Evolutionary conservation across 2,797 vertebrate genomes (phyloP).

Genomic region (Pseudochirops cupreus): DNA sequence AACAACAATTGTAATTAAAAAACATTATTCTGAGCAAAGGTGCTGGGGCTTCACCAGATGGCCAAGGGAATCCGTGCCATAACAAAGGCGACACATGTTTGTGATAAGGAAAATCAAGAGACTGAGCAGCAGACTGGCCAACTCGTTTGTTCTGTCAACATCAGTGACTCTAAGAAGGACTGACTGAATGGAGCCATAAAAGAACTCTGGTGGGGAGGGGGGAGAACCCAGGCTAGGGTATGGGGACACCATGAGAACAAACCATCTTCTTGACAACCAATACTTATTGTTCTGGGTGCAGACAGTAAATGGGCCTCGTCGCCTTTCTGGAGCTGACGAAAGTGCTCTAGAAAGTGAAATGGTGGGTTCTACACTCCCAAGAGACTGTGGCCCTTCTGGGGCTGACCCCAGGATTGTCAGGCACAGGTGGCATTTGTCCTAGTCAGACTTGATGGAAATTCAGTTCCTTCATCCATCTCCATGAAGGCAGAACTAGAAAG

Average conservation of each 20-base stretch:
- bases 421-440: not conserved
- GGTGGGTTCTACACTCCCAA: constrained; percentile 84
- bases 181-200: not conserved
- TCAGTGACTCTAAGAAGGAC: not conserved
- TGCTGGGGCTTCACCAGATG: not conserved
- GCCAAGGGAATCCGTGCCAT: not conserved
- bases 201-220: accelerated
- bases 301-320: constrained; percentile 87
- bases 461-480: not conserved
- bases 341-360: constrained; percentile 90
- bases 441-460: not conserved
- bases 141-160: not conserved
- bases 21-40: not conserved
- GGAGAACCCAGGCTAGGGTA: not conserved
- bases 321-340: constrained; percentile 88
- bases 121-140: not conserved
- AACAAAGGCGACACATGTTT: not conserved
- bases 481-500: not conserved
- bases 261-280: not conserved
- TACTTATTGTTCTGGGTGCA: constrained; percentile 82
- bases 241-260: not conserved
- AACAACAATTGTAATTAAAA: not conserved
- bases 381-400: not conserved
- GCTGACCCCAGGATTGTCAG: not conserved
- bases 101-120: not conserved